Conservation (phyloP, 1,140 invertebrate species). For the Akabosia matsudoensis region DNA sequence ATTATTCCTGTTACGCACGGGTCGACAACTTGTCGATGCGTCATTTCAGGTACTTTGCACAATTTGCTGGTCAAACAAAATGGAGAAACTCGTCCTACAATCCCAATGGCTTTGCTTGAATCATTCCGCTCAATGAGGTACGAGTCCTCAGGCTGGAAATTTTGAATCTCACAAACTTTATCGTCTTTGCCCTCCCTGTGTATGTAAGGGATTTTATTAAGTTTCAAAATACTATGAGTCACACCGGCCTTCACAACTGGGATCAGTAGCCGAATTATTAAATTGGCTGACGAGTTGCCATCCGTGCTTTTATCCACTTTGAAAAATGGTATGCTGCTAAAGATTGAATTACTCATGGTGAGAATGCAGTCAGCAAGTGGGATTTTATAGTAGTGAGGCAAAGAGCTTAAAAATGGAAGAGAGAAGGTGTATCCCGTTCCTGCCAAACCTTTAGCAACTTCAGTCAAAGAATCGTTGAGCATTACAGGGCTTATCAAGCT, state of each 20-base stretch:
- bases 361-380: constrained; percentile 27
- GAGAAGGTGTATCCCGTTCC: constrained; percentile 25
- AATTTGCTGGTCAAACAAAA: constrained; percentile 19
- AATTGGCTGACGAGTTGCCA: not conserved
- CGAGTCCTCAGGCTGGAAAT: constrained; percentile 20
- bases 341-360: not conserved
- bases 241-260: constrained; percentile 11
- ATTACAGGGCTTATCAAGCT: constrained; percentile 7
- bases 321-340: not conserved
- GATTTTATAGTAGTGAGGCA: constrained; percentile 23
- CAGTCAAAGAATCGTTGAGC: constrained; percentile 9
- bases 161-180: constrained; percentile 31
- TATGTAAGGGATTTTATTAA: constrained; percentile 31
- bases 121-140: constrained; percentile 24
- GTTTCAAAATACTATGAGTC: constrained; percentile 8
- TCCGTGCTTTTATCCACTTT: not conserved
- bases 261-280: constrained; percentile 12
- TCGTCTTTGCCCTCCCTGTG: constrained; percentile 9
- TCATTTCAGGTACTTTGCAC: constrained; percentile 23
- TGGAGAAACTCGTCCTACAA: constrained; percentile 4
- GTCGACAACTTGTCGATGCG: constrained; percentile 7
- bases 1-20: constrained; percentile 24
- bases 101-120: not conserved
- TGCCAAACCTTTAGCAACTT: not conserved
- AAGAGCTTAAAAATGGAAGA: not conserved